phyloP scores from a whole-genome alignment of 2,888 invertebrate species.

The Hydroisotoma schaefferi region DNA sequence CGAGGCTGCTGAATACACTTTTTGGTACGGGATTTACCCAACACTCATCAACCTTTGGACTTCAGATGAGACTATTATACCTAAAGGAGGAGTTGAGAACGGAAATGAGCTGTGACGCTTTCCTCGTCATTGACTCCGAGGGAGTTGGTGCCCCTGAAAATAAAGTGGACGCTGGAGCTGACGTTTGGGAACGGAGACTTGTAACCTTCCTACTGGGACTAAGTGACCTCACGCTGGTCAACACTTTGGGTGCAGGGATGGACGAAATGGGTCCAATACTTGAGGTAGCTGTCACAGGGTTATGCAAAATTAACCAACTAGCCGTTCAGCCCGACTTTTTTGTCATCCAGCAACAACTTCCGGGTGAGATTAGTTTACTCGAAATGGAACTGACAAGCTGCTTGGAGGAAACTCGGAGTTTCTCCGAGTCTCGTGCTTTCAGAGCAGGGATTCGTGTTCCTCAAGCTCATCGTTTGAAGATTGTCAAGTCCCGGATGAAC shows the following conservation, averaged over 20 bases:
- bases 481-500: constrained; percentile 12
- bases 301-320: constrained; percentile 5
- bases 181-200: constrained; percentile 8
- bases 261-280: constrained; percentile 11
- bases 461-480: constrained; percentile 3
- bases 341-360: not conserved
- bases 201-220: constrained; percentile 15
- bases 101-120: constrained; percentile 12
- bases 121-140: constrained; percentile 20
- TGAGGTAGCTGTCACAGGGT: constrained; percentile 2
- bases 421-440: not conserved
- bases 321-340: not conserved
- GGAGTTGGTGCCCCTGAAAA: constrained; percentile 11
- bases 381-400: not conserved
- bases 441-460: constrained; percentile 1
- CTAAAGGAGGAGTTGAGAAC: not conserved
- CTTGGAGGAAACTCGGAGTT: not conserved
- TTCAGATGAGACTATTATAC: constrained; percentile 8
- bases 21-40: constrained; percentile 25
- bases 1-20: constrained; percentile 28
- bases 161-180: constrained; percentile 9
- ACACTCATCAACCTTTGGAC: not conserved
- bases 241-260: constrained; percentile 4
- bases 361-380: not conserved
- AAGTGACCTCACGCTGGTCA: constrained; percentile 11